phyloP scores from a whole-genome alignment of 2,113 vertebrate genomes.

The Fukomys damarensis region DNA sequence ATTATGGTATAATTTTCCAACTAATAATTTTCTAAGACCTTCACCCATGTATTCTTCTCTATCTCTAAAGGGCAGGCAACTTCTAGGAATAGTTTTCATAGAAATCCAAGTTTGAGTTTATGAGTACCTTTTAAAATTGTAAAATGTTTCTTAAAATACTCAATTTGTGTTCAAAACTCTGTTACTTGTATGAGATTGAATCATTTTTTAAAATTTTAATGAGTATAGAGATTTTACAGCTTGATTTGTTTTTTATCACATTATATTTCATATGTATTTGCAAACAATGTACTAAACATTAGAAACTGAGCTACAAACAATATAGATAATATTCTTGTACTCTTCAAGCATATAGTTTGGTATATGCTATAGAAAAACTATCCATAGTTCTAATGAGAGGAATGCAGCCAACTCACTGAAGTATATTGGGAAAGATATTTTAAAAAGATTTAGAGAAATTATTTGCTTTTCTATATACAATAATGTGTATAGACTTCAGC shows the following conservation, averaged over 20 bases:
- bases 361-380: not conserved
- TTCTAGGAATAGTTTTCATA: not conserved
- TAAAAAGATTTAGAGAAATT: not conserved
- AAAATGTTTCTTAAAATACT: slow-evolving; percentile 29
- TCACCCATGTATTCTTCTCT: not conserved
- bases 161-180: not conserved
- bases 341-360: not conserved
- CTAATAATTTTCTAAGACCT: not conserved
- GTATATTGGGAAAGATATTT: not conserved
- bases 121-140: not conserved
- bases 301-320: not conserved
- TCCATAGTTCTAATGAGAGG: not conserved
- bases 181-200: not conserved
- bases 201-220: not conserved
- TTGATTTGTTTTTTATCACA: too few relatives aligned
- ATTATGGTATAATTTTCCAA: not conserved
- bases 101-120: not conserved
- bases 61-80: not conserved
- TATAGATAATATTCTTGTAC: not conserved
- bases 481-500: not conserved
- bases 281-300: not conserved
- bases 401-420: not conserved
- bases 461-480: not conserved
- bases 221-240: not conserved
- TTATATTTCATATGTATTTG: not conserved